Conservation (phyloP, 1,140 invertebrate genomes). For the Macrobrachium rosenbergii region DNA sequence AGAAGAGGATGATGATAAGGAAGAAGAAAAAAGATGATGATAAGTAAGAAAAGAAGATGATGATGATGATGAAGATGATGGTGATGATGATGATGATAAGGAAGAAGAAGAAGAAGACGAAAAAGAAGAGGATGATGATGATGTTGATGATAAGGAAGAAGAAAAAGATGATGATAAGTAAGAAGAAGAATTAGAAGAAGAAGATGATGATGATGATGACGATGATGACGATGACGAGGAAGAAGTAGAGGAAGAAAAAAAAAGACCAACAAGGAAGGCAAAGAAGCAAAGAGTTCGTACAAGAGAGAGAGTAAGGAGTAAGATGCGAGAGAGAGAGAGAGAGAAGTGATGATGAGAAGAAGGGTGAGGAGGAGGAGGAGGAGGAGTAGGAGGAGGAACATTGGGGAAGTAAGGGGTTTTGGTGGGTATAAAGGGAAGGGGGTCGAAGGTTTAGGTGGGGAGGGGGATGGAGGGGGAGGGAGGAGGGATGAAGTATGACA, state of each 20-base stretch:
- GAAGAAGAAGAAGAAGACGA: background rate
- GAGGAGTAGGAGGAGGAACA: too few species aligned
- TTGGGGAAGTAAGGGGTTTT: too few species aligned
- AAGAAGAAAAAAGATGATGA: background rate
- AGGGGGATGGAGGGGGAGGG: too few species aligned
- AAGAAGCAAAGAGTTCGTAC: background rate
- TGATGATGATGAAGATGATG: background rate
- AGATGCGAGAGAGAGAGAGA: slow-evolving; percentile 7
- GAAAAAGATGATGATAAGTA: background rate
- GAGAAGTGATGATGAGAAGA: background rate
- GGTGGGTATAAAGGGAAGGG: too few species aligned
- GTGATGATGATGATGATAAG: background rate
- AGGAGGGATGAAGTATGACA: too few species aligned
- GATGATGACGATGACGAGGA: too few species aligned
- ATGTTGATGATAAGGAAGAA: background rate
- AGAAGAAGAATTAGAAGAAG: too few species aligned
- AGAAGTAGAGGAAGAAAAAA: too few species aligned
- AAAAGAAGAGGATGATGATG: background rate
- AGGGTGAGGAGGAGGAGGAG: too few species aligned
- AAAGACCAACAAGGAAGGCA: background rate
- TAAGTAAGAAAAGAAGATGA: background rate
- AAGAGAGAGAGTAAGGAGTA: background rate
- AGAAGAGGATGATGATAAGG: background rate
- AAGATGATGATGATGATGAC: too few species aligned
- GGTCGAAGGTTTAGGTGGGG: too few species aligned